phyloP scores from a whole-genome alignment of 2,797 vertebrate species.

The Mallotus villosus region DNA sequence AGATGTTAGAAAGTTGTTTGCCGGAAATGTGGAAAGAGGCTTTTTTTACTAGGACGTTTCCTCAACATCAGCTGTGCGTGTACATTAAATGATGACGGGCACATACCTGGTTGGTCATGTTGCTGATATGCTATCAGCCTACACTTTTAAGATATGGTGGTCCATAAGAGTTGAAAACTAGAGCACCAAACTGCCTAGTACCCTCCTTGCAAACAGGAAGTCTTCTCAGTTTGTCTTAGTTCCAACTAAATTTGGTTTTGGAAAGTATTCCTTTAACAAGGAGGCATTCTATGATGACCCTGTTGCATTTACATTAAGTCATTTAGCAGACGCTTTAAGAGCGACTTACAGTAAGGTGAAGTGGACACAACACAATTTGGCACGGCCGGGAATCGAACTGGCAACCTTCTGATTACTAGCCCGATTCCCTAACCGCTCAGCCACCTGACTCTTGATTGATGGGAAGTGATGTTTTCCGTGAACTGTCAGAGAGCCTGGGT shows the following conservation, averaged over 20 bases:
- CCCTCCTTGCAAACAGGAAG: no score
- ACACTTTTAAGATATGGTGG: not conserved
- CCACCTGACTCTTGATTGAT: no score
- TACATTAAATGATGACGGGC: not conserved
- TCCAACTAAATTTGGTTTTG: not conserved
- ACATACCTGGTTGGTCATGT: not conserved
- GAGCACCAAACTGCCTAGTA: no score
- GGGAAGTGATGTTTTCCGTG: not conserved
- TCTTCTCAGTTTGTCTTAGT: no score
- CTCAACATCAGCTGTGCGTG: conserved; percentile 19
- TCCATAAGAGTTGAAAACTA: not conserved
- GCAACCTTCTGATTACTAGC: no score
- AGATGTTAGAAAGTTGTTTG: conserved; percentile 71
- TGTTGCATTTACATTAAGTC: no score
- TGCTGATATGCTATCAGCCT: not conserved
- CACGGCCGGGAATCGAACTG: no score
- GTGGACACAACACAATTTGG: no score
- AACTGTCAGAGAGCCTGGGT: not conserved
- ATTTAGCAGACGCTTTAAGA: no score
- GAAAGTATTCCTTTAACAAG: not conserved
- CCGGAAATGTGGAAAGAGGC: conserved; percentile 38
- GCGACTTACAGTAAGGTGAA: no score
- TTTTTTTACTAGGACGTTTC: conserved; percentile 34
- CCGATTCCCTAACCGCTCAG: no score
- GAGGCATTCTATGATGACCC: not conserved